Conservation (phyloP, 1,140 invertebrate genomes). For the Odontomachus brunneus region DNA sequence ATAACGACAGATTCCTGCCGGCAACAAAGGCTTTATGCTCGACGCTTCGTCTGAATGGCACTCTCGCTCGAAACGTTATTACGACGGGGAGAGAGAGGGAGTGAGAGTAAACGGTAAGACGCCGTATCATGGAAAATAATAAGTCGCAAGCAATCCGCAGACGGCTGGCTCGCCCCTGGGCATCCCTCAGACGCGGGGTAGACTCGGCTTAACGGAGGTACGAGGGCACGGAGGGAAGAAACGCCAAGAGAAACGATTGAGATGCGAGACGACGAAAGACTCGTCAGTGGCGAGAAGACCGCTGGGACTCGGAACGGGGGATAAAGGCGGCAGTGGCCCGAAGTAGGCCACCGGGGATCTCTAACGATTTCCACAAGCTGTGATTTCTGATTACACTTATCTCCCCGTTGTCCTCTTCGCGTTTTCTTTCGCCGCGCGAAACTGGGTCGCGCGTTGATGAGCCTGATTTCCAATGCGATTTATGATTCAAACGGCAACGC, state of each 20-base stretch:
- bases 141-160: conserved; percentile 8
- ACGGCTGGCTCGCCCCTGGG: background rate
- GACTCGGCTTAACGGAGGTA: conserved; percentile 9
- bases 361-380: conserved; percentile 72
- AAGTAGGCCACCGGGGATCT: conserved; percentile 65
- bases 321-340: conserved; percentile 59
- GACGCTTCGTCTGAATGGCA: conserved; percentile 20
- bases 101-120: too few relatives aligned
- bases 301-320: conserved; percentile 43
- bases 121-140: conserved; percentile 53
- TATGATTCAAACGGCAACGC: background rate
- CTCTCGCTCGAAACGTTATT: conserved; percentile 12
- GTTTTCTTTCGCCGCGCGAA: conserved; percentile 46
- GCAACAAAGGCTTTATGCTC: conserved; percentile 30
- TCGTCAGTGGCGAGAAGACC: conserved; percentile 66
- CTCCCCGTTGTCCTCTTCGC: background rate
- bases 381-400: conserved; percentile 73
- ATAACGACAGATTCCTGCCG: background rate
- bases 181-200: conserved; percentile 23
- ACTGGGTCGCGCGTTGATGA: conserved; percentile 50
- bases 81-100: background rate
- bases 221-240: background rate
- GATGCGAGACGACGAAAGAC: conserved; percentile 70
- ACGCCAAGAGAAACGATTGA: conserved; percentile 64
- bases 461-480: conserved; percentile 14